Percentiles rank a stretch among this genome's conserved stretches.
Evolutionary conservation across 92 coral and sea anemone genomes (phyloP).

Genomic region (Metridium senile): DNA sequence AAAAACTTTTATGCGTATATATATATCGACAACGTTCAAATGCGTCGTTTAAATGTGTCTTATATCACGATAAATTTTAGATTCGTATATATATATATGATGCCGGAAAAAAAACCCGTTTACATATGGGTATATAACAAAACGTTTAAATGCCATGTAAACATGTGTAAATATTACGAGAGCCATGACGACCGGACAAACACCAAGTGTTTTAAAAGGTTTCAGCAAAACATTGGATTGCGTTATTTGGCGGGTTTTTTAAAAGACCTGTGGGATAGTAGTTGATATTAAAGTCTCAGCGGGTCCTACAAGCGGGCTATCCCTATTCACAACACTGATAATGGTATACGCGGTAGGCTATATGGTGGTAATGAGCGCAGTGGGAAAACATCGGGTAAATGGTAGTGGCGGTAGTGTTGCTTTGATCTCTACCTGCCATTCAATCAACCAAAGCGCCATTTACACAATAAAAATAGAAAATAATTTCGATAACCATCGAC

Average conservation of each 20-base stretch:
- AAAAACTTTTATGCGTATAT: no score
- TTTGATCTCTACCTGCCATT: constrained; percentile 10
- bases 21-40: no score
- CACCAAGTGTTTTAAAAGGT: background rate
- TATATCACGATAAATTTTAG: no score
- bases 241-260: background rate
- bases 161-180: no score
- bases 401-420: constrained; percentile 5
- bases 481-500: no score
- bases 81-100: background rate
- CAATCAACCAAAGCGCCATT: background rate
- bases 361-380: constrained; percentile 21
- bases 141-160: background rate
- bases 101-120: background rate
- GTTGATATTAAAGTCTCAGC: no score
- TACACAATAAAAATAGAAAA: no score
- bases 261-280: background rate
- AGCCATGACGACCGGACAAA: background rate
- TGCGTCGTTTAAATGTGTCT: background rate
- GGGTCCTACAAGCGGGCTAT: constrained; percentile 9
- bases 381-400: background rate
- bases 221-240: background rate
- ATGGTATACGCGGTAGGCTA: background rate
- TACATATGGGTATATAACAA: background rate
- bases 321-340: background rate